Percentiles rank a stretch among this genome's conserved stretches.
phyloP scores from a whole-genome alignment of 2,888 invertebrate species.

The Choreutis nemorana region DNA sequence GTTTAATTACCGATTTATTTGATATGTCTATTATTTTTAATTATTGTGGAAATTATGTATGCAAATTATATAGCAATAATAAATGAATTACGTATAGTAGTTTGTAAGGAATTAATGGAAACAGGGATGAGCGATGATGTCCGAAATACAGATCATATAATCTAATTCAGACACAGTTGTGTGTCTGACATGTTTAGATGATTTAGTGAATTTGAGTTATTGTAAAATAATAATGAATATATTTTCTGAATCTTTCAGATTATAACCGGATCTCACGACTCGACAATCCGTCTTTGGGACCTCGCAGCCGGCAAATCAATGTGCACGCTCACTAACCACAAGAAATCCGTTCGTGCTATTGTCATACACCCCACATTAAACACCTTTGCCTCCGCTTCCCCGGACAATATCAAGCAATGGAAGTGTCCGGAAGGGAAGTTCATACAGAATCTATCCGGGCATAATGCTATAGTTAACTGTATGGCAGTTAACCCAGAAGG shows the following conservation, averaged over 20 bases:
- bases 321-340: slow-evolving; percentile 97
- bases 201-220: too few relatives aligned
- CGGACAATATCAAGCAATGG: slow-evolving; percentile 99
- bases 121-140: too few relatives aligned
- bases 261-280: slow-evolving; percentile 94
- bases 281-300: slow-evolving; percentile 97
- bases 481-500: slow-evolving; percentile 95
- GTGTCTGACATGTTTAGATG: too few relatives aligned
- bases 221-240: too few relatives aligned
- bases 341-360: slow-evolving; percentile 89
- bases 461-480: slow-evolving; percentile 97
- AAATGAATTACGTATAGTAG: too few relatives aligned
- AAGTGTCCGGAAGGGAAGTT: slow-evolving; percentile 97
- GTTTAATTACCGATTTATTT: neutral
- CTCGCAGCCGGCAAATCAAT: slow-evolving; percentile 93
- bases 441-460: slow-evolving; percentile 95
- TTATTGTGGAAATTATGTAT: too few relatives aligned
- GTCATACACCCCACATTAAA: slow-evolving; percentile 81
- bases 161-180: too few relatives aligned
- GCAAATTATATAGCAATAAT: too few relatives aligned
- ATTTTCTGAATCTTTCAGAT: slow-evolving; percentile 78
- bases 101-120: too few relatives aligned
- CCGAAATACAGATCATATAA: too few relatives aligned
- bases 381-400: slow-evolving; percentile 97
- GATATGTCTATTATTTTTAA: neutral